These are phyloP conservation scores for Artibeus lituratus DNA, from an alignment of 2,797 vertebrate genomes.

Conservation along the genomic window DNA sequence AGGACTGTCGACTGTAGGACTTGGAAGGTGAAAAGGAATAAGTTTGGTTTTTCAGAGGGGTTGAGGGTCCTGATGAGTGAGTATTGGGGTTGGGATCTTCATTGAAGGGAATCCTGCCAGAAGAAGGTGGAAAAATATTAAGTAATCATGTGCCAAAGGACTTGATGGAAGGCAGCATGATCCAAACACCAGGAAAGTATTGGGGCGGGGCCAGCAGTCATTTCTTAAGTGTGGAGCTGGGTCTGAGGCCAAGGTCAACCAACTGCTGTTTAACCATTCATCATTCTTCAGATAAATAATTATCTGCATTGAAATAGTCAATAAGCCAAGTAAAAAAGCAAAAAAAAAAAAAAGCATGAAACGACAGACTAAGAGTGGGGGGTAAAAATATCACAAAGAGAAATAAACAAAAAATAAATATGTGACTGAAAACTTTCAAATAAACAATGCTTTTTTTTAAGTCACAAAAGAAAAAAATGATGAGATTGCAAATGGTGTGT, in stretches of 20 bases:
- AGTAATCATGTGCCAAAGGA: constrained; percentile 86
- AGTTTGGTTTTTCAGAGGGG: constrained; percentile 99
- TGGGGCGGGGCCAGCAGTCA: constrained; percentile 81
- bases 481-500: constrained; percentile 77
- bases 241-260: constrained; percentile 81
- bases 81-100: constrained; percentile 95
- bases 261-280: constrained; percentile 76
- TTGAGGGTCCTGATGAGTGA: constrained; percentile 97
- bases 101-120: constrained; percentile 99
- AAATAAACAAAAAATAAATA: constrained; percentile 75
- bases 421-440: constrained; percentile 77
- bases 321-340: constrained; percentile 79
- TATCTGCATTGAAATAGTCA: constrained; percentile 81
- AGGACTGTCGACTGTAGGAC: constrained; percentile 94
- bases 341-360: constrained; percentile 81
- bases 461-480: constrained; percentile 76
- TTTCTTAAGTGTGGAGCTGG: constrained; percentile 80
- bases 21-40: constrained; percentile 96
- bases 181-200: constrained; percentile 81
- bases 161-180: constrained; percentile 82
- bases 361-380: constrained; percentile 72
- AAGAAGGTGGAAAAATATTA: constrained; percentile 94
- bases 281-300: constrained; percentile 77
- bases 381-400: constrained; percentile 72
- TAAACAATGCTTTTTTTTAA: constrained; percentile 72